Conservation (phyloP, 2,113 vertebrate species). For the Burhinus oedicnemus region DNA sequence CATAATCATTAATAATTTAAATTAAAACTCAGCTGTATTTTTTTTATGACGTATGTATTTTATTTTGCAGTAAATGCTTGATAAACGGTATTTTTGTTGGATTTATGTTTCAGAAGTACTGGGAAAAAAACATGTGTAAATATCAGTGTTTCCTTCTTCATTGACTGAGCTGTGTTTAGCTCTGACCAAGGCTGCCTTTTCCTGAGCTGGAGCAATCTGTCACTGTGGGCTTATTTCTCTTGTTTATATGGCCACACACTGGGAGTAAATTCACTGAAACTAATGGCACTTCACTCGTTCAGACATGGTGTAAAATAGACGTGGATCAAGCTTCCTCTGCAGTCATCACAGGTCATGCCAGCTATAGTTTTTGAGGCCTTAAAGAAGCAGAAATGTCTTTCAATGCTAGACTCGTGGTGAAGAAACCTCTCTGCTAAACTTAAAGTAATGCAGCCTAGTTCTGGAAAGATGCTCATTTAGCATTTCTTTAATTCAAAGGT, state of each 20-base stretch:
- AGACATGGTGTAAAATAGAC: not conserved
- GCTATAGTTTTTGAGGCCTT: not conserved
- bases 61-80: constrained; percentile 41
- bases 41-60: not conserved
- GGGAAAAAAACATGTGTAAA: not conserved
- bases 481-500: not conserved
- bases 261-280: not conserved
- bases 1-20: constrained; percentile 32
- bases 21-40: constrained; percentile 32
- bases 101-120: constrained; percentile 30
- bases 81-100: not conserved
- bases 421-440: not conserved
- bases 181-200: not conserved
- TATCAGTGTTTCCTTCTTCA: not conserved
- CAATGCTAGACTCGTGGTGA: not conserved
- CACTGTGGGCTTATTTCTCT: not conserved
- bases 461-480: not conserved
- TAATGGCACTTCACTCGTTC: not conserved
- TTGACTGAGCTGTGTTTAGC: not conserved
- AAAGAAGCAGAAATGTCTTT: not conserved
- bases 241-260: not conserved
- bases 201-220: not conserved
- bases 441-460: not conserved
- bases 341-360: not conserved
- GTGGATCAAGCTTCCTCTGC: not conserved